These are phyloP conservation scores for Phyllostomus hastatus DNA, from an alignment of 2,113 vertebrate genomes.

Conservation along the genomic window DNA sequence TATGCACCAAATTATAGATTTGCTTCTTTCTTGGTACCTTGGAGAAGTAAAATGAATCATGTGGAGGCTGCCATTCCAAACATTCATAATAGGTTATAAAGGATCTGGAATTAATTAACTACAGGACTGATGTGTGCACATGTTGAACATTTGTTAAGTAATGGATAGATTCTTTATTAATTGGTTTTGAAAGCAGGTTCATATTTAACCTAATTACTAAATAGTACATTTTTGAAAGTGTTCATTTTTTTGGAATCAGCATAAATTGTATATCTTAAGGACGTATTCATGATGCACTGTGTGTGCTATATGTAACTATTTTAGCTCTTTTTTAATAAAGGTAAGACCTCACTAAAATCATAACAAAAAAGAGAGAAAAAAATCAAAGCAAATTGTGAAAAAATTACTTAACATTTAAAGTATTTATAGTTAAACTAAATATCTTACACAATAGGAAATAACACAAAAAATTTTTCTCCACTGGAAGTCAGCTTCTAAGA, in stretches of 20 bases:
- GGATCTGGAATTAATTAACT: background rate
- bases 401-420: background rate
- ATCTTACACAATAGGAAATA: background rate
- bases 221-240: background rate
- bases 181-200: background rate
- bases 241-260: background rate
- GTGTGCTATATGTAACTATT: background rate
- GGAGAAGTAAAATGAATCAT: background rate
- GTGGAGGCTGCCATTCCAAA: background rate
- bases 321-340: background rate
- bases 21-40: background rate
- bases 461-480: background rate
- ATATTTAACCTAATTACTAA: background rate
- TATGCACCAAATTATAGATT: background rate
- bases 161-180: background rate
- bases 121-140: background rate
- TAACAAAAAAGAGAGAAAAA: background rate
- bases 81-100: background rate
- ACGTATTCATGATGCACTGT: background rate
- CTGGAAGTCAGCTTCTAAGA: background rate
- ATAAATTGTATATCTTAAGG: background rate
- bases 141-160: background rate
- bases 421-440: background rate
- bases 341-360: background rate
- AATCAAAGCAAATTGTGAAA: background rate